These are phyloP conservation scores for Drosophila sechellia DNA, from an alignment of 1,140 invertebrate genomes.

Conservation along the genomic window DNA sequence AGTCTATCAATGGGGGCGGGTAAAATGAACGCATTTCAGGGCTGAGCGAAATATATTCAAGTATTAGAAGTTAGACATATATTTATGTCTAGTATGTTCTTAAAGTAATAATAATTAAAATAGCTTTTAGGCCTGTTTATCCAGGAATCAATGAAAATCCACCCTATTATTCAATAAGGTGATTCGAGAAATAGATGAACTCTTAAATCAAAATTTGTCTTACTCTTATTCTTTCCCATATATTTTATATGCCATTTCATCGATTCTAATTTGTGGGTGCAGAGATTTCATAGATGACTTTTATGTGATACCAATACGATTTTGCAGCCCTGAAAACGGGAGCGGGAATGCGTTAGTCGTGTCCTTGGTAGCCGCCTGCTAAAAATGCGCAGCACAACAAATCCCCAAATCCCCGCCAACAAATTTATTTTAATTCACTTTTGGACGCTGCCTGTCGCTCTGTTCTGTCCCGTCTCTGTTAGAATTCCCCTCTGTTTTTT, in stretches of 20 bases:
- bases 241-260: too few species aligned
- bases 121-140: too few species aligned
- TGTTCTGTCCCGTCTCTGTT: slow-evolving; percentile 21
- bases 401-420: slow-evolving; percentile 80
- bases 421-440: slow-evolving; percentile 84
- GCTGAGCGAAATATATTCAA: slow-evolving; percentile 14
- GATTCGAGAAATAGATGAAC: too few species aligned
- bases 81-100: neutral
- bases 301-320: neutral
- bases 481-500: slow-evolving; percentile 21
- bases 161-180: too few species aligned
- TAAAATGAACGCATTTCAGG: slow-evolving; percentile 8
- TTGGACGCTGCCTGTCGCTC: slow-evolving; percentile 65
- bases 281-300: too few species aligned
- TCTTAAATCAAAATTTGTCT: too few species aligned
- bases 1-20: slow-evolving; percentile 40
- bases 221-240: too few species aligned
- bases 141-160: too few species aligned
- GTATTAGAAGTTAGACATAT: too few species aligned
- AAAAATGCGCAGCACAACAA: slow-evolving; percentile 81
- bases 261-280: too few species aligned
- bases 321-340: slow-evolving; percentile 50
- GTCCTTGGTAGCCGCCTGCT: slow-evolving; percentile 61
- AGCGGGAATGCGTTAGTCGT: slow-evolving; percentile 44
- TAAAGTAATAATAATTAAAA: neutral